Evolutionary conservation across 2,888 invertebrate species (phyloP), one percentile per base, ranked within the genome.

Genomic region (Troides oblongomaculatus): DNA sequence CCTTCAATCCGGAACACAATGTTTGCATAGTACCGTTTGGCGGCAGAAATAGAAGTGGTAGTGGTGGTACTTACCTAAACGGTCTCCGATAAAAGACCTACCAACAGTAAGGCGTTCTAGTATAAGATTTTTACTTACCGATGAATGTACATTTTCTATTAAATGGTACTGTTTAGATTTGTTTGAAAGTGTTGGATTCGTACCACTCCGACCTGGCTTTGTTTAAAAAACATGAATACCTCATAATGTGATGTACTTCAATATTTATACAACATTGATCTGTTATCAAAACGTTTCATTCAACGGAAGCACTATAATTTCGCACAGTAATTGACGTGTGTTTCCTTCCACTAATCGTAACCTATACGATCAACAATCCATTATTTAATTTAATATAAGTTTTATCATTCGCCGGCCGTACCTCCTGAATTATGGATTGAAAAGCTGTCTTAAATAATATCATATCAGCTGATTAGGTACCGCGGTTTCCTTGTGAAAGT

Each of bases 401-500:
- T 61, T 71, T 67, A 70, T 65, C 69, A 56, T 63, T 70, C 66
- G 64, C 58, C 63, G 66, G 46, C 61, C 64, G 57, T 56, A 62
- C 25, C 67, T 71, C 23, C 67, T 71, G 70, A 71, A 67, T 71
- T 71, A 71, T 71, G 67, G 70, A 71, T 71, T 57, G 57, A 46
- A 59, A 53, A 62, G 57, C 67, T 30, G 66, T 66, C 70, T 70
- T 64, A 66, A 70, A 70, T 66, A 70, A 70, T 64, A 57, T 64
- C 71, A 72, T 72, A 75, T 75, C 72, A 69, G 70, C 70, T 62
- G 72, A 70, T 67, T 70, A 71, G 70, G 61, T 69, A 64, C 66
- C 61, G 62, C 64, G 46, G 66, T 66, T 73, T 73, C 73, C 72
- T 65, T 64, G 74, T 74, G 77, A 78, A 79, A 81, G 80, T 78